phyloP scores from a whole-genome alignment of 1,140 invertebrate species.

The Drosophila tani region DNA sequence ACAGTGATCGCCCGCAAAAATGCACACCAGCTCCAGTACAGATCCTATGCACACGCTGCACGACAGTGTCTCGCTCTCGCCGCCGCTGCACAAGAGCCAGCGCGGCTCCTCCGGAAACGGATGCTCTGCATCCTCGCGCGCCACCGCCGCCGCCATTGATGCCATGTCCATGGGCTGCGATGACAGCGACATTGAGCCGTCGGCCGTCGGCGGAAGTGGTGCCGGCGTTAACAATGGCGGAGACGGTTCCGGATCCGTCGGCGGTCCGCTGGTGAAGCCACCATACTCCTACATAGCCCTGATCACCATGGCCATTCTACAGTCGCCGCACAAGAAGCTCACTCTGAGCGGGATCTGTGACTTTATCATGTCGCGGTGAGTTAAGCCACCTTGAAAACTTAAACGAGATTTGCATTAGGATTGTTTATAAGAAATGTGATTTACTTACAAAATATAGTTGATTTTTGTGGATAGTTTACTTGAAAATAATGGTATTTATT shows the following conservation, averaged over 20 bases:
- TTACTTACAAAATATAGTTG: no score
- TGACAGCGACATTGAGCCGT: slow-evolving; percentile 65
- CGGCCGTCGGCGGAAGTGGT: slow-evolving; percentile 42
- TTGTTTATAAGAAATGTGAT: no score
- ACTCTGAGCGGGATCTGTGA: slow-evolving; percentile 99
- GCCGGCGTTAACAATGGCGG: slow-evolving; percentile 18
- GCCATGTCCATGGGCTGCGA: slow-evolving; percentile 71
- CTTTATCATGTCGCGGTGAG: slow-evolving; percentile 96
- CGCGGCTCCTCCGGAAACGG: slow-evolving; percentile 32
- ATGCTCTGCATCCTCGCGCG: slow-evolving; percentile 45
- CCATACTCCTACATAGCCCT: slow-evolving; percentile 99
- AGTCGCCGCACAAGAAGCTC: slow-evolving; percentile 98
- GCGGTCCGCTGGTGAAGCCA: slow-evolving; percentile 91
- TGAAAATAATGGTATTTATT: no score
- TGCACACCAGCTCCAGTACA: slow-evolving; percentile 72
- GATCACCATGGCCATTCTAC: slow-evolving; percentile 99
- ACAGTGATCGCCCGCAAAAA: slow-evolving; percentile 30
- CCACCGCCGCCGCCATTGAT: slow-evolving; percentile 49
- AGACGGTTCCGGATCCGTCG: slow-evolving; percentile 35
- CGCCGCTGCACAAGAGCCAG: slow-evolving; percentile 70
- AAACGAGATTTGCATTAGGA: neutral
- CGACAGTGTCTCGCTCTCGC: slow-evolving; percentile 68
- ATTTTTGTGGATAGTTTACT: no score
- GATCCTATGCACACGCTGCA: slow-evolving; percentile 74
- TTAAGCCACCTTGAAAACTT: neutral